Base-by-base conservation (phyloP, 2,888 invertebrate genomes). In the Ommatoiulus sabulosus region DNA sequence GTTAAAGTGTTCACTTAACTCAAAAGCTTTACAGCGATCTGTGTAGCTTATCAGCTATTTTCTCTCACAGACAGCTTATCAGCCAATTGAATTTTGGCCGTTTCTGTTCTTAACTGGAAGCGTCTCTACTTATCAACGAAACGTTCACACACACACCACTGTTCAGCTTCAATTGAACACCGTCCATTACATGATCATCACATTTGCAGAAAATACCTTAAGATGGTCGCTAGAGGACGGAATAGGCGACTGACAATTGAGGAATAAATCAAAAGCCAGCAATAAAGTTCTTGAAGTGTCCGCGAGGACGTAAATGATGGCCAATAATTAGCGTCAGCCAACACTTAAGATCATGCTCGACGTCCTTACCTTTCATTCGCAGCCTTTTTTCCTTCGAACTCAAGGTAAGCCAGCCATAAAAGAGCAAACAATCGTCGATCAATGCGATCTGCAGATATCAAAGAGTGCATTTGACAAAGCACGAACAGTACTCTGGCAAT, bases 401-500 rank as follows among this genome's bases (percentile, higher is more conserved):
- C 72, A 72, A 72, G 72, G 72, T 24, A 72, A 72, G 72, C 72
- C 20, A 24, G 72, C 24, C 72, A 72, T 72, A 72, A 72, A 72
- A 72, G 72, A n/a, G 0, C 63, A 20, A 4, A 63, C 63, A 63
- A 17, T n/a, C 63, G 20, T n/a, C 72, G 72, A 72, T 72, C 72
- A 72, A 72, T 72, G 72, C 72, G 72, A 72, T 72, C 10, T 72
- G 72, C 63, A 72, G 72, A 72, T 72, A 72, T 72, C 72, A 24
- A 24, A 72, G 72, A 72, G 24, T 72, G 72, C 72, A 72, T 24
- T 72, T 72, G 72, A 72, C 72, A 72, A 72, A 10, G 72, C 15
- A 4, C 52, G 52, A 52, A n/a, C n/a, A n/a, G 10, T 1, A 52
- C 52, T 52, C 52, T 12, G 24, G n/a, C 24, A 63, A 72, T 72